Evolutionary conservation across 2,888 invertebrate genomes (phyloP).

Genomic region (Noctua fimbriata): DNA sequence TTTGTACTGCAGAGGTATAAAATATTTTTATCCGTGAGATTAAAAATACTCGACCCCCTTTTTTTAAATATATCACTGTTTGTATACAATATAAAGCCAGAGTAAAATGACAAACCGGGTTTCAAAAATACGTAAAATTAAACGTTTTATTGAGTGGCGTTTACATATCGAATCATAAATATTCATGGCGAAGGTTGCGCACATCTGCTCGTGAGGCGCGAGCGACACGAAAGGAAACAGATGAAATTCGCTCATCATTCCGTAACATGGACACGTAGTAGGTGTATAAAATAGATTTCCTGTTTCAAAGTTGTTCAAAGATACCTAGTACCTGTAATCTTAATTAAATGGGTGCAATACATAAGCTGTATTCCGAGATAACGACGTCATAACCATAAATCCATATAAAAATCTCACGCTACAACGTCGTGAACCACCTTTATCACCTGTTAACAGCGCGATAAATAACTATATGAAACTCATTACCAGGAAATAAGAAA

Average conservation of each 20-base stretch:
- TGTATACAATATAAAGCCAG: conserved; percentile 62
- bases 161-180: conserved; percentile 75
- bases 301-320: conserved; percentile 33
- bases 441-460: conserved; percentile 69
- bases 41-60: conserved; percentile 48
- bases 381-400: conserved; percentile 65
- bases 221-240: conserved; percentile 41
- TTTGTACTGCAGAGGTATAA: conserved; percentile 55
- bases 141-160: conserved; percentile 75
- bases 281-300: conserved; percentile 20
- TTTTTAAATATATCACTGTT: conserved; percentile 33
- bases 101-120: conserved; percentile 64
- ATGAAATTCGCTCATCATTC: conserved; percentile 44
- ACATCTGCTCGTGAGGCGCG: conserved; percentile 68
- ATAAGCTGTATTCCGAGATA: conserved; percentile 54
- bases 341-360: conserved; percentile 53
- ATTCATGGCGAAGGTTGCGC: conserved; percentile 74
- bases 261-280: conserved; percentile 26
- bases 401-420: conserved; percentile 65
- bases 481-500: conserved; percentile 83
- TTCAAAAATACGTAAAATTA: conserved; percentile 64
- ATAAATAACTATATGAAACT: conserved; percentile 79
- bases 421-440: conserved; percentile 59
- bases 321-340: conserved; percentile 19
- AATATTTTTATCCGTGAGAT: conserved; percentile 54